These are phyloP conservation scores for Grus americana DNA, from an alignment of 2,113 vertebrate genomes.

Conservation along the genomic window DNA sequence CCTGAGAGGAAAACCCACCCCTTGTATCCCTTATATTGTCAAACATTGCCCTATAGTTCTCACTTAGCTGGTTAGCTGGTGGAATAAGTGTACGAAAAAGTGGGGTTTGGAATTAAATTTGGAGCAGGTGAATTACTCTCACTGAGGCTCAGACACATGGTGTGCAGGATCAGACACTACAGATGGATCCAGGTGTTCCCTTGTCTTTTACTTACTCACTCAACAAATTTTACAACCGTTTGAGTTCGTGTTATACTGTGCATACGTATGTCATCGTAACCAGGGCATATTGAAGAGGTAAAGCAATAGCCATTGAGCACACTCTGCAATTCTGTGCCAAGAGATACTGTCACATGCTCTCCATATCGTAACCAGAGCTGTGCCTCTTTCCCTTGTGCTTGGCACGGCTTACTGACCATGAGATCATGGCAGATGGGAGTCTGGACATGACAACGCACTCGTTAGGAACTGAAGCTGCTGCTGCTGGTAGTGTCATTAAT, in stretches of 20 bases:
- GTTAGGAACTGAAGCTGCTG: neutral
- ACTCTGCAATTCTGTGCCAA: constrained; percentile 10
- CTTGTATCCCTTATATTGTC: neutral
- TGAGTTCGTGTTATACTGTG: neutral
- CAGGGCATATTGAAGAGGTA: constrained; percentile 18
- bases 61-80: neutral
- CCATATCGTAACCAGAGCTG: neutral
- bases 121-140: neutral
- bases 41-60: neutral
- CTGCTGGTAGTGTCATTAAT: neutral
- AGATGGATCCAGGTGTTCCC: constrained; percentile 27
- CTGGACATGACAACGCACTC: constrained; percentile 36
- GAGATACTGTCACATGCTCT: constrained; percentile 28
- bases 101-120: neutral
- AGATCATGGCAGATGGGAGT: constrained; percentile 59
- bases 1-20: neutral
- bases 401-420: constrained; percentile 21
- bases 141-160: neutral
- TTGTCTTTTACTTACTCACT: constrained; percentile 4
- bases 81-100: neutral
- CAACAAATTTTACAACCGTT: constrained; percentile 44
- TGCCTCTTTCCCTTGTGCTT: constrained; percentile 23
- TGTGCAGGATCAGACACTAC: neutral
- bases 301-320: constrained; percentile 20
- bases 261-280: neutral